Percentiles rank a stretch among this genome's conserved stretches.
Conservation (phyloP, 2,888 invertebrate genomes). For the Brachylomia viminalis region DNA sequence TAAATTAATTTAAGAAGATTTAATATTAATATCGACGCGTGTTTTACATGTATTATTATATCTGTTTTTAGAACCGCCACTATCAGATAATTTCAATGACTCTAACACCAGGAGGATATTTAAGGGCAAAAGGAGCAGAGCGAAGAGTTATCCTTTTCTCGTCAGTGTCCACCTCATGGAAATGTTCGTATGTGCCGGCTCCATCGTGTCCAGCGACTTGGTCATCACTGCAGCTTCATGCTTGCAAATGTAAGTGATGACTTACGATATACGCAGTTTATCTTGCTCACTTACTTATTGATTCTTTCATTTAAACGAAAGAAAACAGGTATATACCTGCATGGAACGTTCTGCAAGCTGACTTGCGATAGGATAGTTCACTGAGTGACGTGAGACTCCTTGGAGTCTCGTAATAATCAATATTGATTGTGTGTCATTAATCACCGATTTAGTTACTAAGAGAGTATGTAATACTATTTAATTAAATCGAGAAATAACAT, state of each 20-base stretch:
- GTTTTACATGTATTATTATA: neutral
- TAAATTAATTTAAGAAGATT: neutral
- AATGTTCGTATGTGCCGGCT: conserved; percentile 71
- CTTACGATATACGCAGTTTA: neutral
- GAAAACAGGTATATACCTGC: neutral
- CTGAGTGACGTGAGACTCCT: neutral
- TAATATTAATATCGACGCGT: neutral
- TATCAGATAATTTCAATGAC: conserved; percentile 9
- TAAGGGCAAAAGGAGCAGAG: conserved; percentile 57
- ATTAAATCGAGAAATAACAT: neutral
- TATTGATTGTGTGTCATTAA: neutral
- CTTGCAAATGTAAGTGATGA: conserved; percentile 70
- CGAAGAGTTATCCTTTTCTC: conserved; percentile 70
- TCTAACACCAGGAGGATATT: conserved; percentile 67
- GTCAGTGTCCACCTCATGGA: conserved; percentile 70
- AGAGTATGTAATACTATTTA: neutral
- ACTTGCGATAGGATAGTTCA: neutral
- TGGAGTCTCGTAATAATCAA: neutral
- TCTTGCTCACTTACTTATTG: neutral
- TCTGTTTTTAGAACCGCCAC: conserved; percentile 34
- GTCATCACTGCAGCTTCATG: conserved; percentile 77
- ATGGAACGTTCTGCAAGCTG: neutral
- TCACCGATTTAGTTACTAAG: neutral
- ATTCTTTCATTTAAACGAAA: neutral
- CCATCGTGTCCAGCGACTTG: conserved; percentile 70